phyloP scores from a whole-genome alignment of 2,113 vertebrate genomes.

The human region DNA sequence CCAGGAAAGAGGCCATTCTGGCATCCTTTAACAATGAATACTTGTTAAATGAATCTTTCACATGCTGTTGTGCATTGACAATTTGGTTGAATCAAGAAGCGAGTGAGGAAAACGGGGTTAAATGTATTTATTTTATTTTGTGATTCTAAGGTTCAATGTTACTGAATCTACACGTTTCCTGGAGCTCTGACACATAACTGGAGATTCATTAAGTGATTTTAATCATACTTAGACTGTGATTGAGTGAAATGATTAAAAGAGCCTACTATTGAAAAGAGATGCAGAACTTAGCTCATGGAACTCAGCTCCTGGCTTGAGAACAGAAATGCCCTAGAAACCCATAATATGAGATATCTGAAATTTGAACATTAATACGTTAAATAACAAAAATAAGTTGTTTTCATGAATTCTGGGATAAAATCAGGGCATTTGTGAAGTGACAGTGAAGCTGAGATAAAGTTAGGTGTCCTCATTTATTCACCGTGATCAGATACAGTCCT shows the following conservation, averaged over 20 bases:
- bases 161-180: not conserved
- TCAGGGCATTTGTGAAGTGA: conserved; percentile 42
- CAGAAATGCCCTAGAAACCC: conserved; percentile 48
- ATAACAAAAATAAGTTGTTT: conserved; percentile 69
- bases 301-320: conserved; percentile 14
- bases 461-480: conserved; percentile 49
- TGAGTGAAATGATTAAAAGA: not conserved
- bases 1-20: not conserved
- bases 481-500: not conserved
- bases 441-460: conserved; percentile 43
- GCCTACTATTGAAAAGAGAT: not conserved
- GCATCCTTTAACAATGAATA: not conserved
- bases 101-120: conserved; percentile 34
- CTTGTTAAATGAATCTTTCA: not conserved
- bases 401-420: conserved; percentile 61
- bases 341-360: conserved; percentile 11
- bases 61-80: not conserved
- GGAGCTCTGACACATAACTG: not conserved
- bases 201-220: not conserved
- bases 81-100: not conserved
- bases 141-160: not conserved
- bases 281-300: not conserved
- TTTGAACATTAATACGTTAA: conserved; percentile 54
- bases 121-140: conserved; percentile 33
- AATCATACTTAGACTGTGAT: conserved; percentile 1